These are phyloP conservation scores for Lobophora halterata DNA, from an alignment of 2,888 invertebrate species.

Conservation along the genomic window DNA sequence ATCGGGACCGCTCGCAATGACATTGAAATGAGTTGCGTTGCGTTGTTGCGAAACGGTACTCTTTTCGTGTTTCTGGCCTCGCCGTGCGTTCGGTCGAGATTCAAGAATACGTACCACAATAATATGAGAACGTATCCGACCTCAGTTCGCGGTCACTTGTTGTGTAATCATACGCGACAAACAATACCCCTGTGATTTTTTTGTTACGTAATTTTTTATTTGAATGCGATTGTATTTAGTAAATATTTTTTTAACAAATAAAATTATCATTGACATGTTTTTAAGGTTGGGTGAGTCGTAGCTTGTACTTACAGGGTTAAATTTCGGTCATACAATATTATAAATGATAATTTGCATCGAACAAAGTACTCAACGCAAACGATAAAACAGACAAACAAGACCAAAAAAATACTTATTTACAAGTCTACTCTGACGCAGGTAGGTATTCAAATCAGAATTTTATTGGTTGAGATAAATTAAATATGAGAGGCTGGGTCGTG, in stretches of 20 bases:
- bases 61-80: slow-evolving; percentile 70
- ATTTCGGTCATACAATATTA: slow-evolving; percentile 3
- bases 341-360: slow-evolving; percentile 7
- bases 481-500: slow-evolving; percentile 45
- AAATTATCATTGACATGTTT: slow-evolving; percentile 19
- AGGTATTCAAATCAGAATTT: slow-evolving; percentile 19
- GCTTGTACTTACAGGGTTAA: slow-evolving; percentile 9
- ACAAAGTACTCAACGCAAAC: slow-evolving; percentile 14
- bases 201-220: slow-evolving; percentile 48
- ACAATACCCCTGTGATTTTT: slow-evolving; percentile 62
- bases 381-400: slow-evolving; percentile 15
- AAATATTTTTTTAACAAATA: slow-evolving; percentile 28
- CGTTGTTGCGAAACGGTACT: slow-evolving; percentile 76
- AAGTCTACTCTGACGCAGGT: slow-evolving; percentile 13
- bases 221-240: slow-evolving; percentile 46
- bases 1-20: slow-evolving; percentile 62
- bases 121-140: slow-evolving; percentile 78
- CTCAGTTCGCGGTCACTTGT: slow-evolving; percentile 74
- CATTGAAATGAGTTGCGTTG: slow-evolving; percentile 69
- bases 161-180: slow-evolving; percentile 69
- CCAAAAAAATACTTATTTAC: slow-evolving; percentile 25
- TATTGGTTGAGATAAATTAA: slow-evolving; percentile 8
- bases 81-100: slow-evolving; percentile 62
- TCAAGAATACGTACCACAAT: slow-evolving; percentile 78
- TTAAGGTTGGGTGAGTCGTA: slow-evolving; percentile 3